Base-by-base conservation (phyloP, 2,113 vertebrate genomes). In the Xerus inauris region DNA sequence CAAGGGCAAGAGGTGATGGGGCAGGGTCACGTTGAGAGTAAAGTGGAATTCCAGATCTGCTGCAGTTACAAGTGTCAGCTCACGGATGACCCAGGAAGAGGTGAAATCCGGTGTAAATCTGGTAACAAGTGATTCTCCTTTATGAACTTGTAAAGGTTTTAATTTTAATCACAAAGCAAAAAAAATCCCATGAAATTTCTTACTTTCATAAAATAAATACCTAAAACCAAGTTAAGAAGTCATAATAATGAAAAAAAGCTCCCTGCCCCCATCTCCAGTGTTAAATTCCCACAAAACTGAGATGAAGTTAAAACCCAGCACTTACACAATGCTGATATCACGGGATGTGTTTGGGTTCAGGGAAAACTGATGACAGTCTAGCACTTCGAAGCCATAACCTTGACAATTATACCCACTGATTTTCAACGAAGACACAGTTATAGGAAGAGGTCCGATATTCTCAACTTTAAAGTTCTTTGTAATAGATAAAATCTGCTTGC, bases 51-150 rank as follows among this genome's bases (percentile, higher is more conserved):
- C 98, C 32, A 99, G 97, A 80, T 99, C 99, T 0, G 99, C 99
- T 12, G 99, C 99, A 0, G 99, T 99, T 72, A 99, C 98, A 54
- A 99, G 98, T 0, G 99, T 99, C 92, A 99, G 98, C 96, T 99
- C 99, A n/a, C 99, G 98, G 93, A 99, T 99, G 77, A 99, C 99
- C 99, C 99, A 99, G 0, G 99, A 99, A 8, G 99, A 99, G 0
- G 99, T 99, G 85, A 99, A 99, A 98, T 99, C 99, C 28, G 99
- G 99, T n/a, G 99, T 99, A 97, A 99, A 99, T 90, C 99, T 99
- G 98, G 8, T 47, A 83, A 51, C 6, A 71, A 81, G 93, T 26
- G 87, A 57, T 35, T n/a, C 77, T n/a, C 6, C 42, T 35, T 38
- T 12, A 62, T 17, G 54, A 86, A 75, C 22, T 8, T 64, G 30